phyloP scores from a whole-genome alignment of 30 jellyfish, hydroid and myxozoan genomes.

The Aurelia sp. region DNA sequence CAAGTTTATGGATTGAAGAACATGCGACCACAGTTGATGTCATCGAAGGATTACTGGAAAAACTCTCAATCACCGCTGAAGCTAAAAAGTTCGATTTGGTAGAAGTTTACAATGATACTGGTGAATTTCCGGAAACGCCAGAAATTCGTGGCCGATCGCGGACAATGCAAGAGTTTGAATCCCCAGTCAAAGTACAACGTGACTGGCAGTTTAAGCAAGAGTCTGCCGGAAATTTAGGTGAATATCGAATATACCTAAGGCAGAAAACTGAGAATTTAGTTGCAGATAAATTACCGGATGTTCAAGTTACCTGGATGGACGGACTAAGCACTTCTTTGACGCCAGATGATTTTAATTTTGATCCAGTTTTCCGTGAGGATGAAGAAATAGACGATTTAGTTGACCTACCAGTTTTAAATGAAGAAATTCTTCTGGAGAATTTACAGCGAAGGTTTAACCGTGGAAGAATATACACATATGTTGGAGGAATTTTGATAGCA shows the following conservation, averaged over 20 bases:
- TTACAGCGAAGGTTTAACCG: conserved; percentile 71
- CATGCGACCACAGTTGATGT: conserved; percentile 85
- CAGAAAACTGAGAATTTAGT: conserved; percentile 64
- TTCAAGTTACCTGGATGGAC: conserved; percentile 87
- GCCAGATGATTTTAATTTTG: conserved; percentile 87
- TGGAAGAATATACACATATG: conserved; percentile 90
- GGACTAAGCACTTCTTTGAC: conserved; percentile 62
- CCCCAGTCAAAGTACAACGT: conserved; percentile 76
- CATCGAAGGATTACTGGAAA: conserved; percentile 78
- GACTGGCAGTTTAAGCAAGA: conserved; percentile 75
- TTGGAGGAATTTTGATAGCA: conserved; percentile 93
- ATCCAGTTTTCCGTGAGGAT: conserved; percentile 71
- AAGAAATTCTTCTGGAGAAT: conserved; percentile 73
- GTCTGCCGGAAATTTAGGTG: conserved; percentile 26
- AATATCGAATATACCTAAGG: conserved; percentile 73
- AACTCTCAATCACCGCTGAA: conserved; percentile 61
- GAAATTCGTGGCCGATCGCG: conserved; percentile 77
- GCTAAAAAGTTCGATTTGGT: conserved; percentile 80
- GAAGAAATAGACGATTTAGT: conserved; percentile 90
- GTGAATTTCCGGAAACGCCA: conserved; percentile 73
- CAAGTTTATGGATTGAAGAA: conserved; percentile 69
- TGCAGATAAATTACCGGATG: conserved; percentile 60
- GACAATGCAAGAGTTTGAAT: conserved; percentile 82
- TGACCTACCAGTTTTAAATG: conserved; percentile 87
- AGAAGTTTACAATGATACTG: conserved; percentile 79